Evolutionary conservation across 2,113 vertebrate species (phyloP), one percentile per base, ranked within the genome.

Genomic region (Halcyon malimbica): DNA sequence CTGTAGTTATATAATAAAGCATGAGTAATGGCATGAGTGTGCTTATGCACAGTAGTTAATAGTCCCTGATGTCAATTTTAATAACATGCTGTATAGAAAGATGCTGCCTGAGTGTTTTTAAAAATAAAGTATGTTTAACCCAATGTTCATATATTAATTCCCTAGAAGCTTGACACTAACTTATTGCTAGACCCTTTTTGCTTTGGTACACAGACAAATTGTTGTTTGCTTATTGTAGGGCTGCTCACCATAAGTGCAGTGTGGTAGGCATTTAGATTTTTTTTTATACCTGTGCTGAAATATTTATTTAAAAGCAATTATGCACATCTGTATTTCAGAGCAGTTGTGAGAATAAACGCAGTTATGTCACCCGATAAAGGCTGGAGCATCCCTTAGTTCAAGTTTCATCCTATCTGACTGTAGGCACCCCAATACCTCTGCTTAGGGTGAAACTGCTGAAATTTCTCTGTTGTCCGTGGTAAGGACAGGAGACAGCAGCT

Each of bases 51-150:
- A 81, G 75, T 60, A 80, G 83, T 93, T 95, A 96, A 85, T 63
- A 93, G 64, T 89, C 65, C 81, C 60, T 96, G 67, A 19, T 54
- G 68, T 95, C 91, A 95, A 68, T 85, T 95, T 96, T 96, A 97
- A 89, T 94, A 92, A 75, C 28, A 46, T 14, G 60, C 54, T 83
- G 51, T 56, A 57, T 14, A 76, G 69, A 82, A 96, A 87, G 57
- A 69, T 81, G 73, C 51, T 92, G 48, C 44, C 65, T 75, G 48
- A 85, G 44, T 91, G 50, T 91, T 93, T 90, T 92, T 54, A 63
- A 93, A 87, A 92, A 85, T 94, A 79, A 94, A 78, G 48, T 81
- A 83, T 88, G 35, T 87, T 93, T 94, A 94, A 91, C 31, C 25
- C 56, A 62, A 10, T 59, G n/a, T 41, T 93, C 63, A 71, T 80